phyloP scores from a whole-genome alignment of 2,888 invertebrate species.

The Callinectes sapidus region DNA sequence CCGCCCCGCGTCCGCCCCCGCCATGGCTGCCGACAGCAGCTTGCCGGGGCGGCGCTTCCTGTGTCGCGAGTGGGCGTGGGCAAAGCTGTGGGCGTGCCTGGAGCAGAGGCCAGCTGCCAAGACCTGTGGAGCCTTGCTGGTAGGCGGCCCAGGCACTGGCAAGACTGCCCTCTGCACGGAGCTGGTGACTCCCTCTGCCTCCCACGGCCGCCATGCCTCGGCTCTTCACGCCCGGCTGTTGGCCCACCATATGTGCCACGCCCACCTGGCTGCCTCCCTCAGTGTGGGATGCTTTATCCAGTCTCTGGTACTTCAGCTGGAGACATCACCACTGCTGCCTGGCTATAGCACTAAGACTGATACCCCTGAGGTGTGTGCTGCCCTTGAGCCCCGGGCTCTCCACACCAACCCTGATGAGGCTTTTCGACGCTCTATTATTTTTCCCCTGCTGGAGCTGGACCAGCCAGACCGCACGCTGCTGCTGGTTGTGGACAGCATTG shows the following conservation, averaged over 20 bases:
- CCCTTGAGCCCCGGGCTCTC: slow-evolving; percentile 85
- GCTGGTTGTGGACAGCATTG: slow-evolving; percentile 91
- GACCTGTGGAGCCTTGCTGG: slow-evolving; percentile 90
- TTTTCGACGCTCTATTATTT: slow-evolving; percentile 89
- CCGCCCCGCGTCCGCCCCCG: slow-evolving; percentile 62
- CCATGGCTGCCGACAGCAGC: slow-evolving; percentile 74
- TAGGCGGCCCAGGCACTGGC: slow-evolving; percentile 95
- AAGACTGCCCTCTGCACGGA: slow-evolving; percentile 93
- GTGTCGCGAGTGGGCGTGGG: slow-evolving; percentile 96
- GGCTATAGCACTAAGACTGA: slow-evolving; percentile 87
- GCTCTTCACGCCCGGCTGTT: slow-evolving; percentile 86
- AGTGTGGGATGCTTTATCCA: slow-evolving; percentile 90
- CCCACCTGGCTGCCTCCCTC: slow-evolving; percentile 89
- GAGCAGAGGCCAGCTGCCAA: slow-evolving; percentile 86
- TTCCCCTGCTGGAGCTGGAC: slow-evolving; percentile 89
- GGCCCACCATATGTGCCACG: slow-evolving; percentile 90
- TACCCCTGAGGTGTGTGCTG: slow-evolving; percentile 88
- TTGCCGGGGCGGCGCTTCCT: slow-evolving; percentile 83
- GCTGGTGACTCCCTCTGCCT: slow-evolving; percentile 84
- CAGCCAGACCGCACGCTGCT: slow-evolving; percentile 88
- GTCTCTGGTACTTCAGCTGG: slow-evolving; percentile 88
- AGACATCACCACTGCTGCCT: slow-evolving; percentile 76
- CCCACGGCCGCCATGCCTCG: slow-evolving; percentile 82
- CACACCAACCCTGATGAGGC: slow-evolving; percentile 94
- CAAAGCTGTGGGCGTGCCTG: slow-evolving; percentile 92